A percentile compares a stretch with the other conserved stretches of the same genome.
Evolutionary conservation across 2,797 vertebrate genomes (phyloP).

Genomic region (Microcaecilia unicolor): DNA sequence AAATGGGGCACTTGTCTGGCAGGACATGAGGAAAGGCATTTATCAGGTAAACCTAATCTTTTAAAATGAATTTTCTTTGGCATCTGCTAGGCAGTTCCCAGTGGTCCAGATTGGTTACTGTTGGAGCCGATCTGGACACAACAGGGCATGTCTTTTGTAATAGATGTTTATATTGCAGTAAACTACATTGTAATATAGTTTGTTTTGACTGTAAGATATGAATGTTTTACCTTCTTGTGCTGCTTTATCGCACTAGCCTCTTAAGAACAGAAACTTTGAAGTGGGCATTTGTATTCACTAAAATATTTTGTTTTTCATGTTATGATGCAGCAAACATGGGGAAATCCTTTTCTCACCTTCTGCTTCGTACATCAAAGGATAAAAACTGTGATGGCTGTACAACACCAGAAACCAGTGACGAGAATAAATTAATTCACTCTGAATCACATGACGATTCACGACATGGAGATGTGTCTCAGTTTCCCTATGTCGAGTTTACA

Average conservation of each 20-base stretch:
- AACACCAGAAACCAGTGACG: conserved; percentile 48
- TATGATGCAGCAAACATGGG: conserved; percentile 71
- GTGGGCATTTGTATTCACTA: no score
- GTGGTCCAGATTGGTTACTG: no score
- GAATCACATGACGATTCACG: conserved; percentile 51
- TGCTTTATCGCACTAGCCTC: background rate
- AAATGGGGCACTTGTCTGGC: no score
- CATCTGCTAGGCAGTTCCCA: no score
- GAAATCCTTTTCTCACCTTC: conserved; percentile 75
- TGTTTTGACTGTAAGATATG: background rate
- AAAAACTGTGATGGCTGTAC: conserved; percentile 58
- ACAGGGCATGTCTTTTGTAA: no score
- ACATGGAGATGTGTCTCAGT: conserved; percentile 80
- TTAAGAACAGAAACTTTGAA: background rate
- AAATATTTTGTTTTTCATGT: background rate
- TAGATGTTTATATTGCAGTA: no score
- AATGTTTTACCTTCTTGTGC: accelerated
- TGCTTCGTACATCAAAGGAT: conserved; percentile 62
- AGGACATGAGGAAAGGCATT: no score
- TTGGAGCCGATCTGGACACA: no score
- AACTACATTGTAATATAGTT: no score
- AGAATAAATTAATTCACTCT: conserved; percentile 42
- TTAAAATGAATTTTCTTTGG: no score
- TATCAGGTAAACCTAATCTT: no score
- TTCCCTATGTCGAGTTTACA: conserved; percentile 91